Conservation (phyloP, 53 echinoderm and acorn worm genomes). For the Astropecten irregularis region DNA sequence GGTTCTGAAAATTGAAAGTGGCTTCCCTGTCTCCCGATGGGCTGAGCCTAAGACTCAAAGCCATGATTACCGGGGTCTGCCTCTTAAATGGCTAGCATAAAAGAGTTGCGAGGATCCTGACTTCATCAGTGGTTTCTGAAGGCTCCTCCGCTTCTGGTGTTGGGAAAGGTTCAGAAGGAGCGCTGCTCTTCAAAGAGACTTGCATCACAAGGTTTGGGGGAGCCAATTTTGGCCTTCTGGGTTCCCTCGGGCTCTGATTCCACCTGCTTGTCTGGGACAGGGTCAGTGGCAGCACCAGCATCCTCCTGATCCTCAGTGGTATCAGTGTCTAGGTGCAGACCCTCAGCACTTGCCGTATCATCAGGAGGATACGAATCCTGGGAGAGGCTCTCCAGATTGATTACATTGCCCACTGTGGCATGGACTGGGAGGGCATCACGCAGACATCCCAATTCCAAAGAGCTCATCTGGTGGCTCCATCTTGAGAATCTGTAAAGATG, state of each 20-base stretch:
- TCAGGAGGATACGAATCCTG: constrained; percentile 37
- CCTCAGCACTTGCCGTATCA: constrained; percentile 17
- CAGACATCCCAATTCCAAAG: constrained; percentile 2
- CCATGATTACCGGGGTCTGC: constrained; percentile 45
- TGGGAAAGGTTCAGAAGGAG: no score
- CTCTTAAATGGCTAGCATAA: no score
- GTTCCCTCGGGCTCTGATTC: not conserved
- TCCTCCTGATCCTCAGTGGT: not conserved
- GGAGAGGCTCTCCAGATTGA: constrained; percentile 37
- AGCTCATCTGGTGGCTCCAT: constrained; percentile 14
- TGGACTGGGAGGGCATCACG: not conserved
- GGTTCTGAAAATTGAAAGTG: constrained; percentile 35
- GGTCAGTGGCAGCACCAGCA: not conserved
- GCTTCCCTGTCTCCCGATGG: constrained; percentile 61
- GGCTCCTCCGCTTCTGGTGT: no score
- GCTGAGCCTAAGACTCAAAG: constrained; percentile 65
- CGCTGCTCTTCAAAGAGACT: constrained; percentile 75
- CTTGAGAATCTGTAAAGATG: no score
- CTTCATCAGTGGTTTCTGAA: no score
- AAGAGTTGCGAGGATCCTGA: no score
- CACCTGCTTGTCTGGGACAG: not conserved
- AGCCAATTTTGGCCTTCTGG: constrained; percentile 17
- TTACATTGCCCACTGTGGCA: constrained; percentile 37
- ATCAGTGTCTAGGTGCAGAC: not conserved
- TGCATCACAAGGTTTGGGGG: constrained; percentile 85